Conservation (phyloP, 2,113 vertebrate species). For the Pundamilia nyererei region DNA sequence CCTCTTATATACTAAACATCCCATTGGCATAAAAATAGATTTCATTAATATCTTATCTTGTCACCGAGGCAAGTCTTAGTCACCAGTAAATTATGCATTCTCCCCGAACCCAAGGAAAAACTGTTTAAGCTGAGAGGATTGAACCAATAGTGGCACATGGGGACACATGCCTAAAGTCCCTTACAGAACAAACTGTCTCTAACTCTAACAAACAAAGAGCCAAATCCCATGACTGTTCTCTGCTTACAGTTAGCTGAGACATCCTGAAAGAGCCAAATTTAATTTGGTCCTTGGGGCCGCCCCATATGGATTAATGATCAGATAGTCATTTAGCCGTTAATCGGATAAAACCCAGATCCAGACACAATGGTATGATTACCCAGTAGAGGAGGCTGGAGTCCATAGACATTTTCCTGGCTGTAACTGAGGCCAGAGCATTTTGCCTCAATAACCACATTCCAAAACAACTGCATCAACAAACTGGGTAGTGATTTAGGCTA, state of each 20-base stretch:
- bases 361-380: constrained; percentile 53
- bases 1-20: neutral
- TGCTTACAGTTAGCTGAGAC: constrained; percentile 28
- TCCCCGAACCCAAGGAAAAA: constrained; percentile 32
- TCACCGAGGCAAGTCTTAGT: constrained; percentile 22
- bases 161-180: neutral
- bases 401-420: constrained; percentile 5
- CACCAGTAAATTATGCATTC: constrained; percentile 43
- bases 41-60: constrained; percentile 23
- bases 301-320: constrained; percentile 54
- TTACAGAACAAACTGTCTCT: constrained; percentile 5
- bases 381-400: neutral
- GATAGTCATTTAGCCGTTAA: constrained; percentile 61
- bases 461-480: neutral
- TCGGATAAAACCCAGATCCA: constrained; percentile 54
- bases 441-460: neutral
- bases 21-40: neutral
- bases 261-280: constrained; percentile 45
- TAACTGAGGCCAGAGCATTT: neutral
- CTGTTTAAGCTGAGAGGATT: constrained; percentile 24
- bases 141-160: neutral
- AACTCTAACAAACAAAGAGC: constrained; percentile 15
- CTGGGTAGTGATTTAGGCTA: neutral
- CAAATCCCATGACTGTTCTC: constrained; percentile 39
- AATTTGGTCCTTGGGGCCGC: constrained; percentile 52